Conservation (phyloP, 1,140 invertebrate species). For the Neuroterus valhalla region DNA sequence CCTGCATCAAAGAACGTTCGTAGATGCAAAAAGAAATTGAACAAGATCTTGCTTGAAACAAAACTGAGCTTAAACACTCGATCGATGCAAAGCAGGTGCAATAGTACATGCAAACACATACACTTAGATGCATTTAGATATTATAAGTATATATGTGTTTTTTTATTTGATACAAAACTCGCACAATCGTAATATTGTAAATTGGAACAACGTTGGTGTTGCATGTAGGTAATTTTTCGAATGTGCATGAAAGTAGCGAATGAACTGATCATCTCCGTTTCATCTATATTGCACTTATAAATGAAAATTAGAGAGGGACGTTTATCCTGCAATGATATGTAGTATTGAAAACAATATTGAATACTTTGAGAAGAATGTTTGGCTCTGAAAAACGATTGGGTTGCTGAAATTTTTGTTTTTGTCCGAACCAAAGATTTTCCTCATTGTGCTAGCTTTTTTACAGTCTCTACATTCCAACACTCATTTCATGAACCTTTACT, state of each 20-base stretch:
- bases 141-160: not conserved
- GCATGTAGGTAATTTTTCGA: slow-evolving; percentile 42
- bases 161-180: slow-evolving; percentile 45
- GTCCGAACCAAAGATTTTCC: no score
- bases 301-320: not conserved
- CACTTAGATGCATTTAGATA: not conserved
- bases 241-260: slow-evolving; percentile 52
- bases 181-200: slow-evolving; percentile 52
- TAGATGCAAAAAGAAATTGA: not conserved
- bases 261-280: not conserved
- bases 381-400: no score
- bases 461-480: no score
- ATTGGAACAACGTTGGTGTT: slow-evolving; percentile 36
- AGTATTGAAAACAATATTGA: no score
- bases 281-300: not conserved
- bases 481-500: no score
- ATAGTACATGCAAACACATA: slow-evolving; percentile 4
- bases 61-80: not conserved
- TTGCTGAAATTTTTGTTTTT: no score
- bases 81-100: slow-evolving; percentile 7
- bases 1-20: not conserved
- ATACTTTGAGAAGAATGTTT: no score
- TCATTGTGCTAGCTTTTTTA: no score
- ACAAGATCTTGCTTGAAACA: not conserved
- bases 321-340: not conserved